Evolutionary conservation across 2,888 invertebrate species (phyloP), one percentile per base, ranked within the genome.

Genomic region (Boloria selene): DNA sequence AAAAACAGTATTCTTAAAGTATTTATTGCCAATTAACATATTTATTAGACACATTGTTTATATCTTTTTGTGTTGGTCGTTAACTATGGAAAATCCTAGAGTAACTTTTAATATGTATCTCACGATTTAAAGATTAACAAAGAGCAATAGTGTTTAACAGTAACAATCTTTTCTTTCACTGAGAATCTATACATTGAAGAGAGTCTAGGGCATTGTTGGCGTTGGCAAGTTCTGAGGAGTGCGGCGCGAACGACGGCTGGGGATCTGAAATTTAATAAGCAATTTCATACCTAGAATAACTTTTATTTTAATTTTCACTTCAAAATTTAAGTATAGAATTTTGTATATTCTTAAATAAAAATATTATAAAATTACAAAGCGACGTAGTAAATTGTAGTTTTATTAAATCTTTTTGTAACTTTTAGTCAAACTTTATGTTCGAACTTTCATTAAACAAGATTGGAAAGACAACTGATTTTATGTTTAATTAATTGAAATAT

Each of bases 201-300:
- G 70, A 66, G 51, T 70, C 72, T 52, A 73, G 45, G 38, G 53
- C 64, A 64, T 67, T 66, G 52, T 64, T 79, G 79, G 70, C 77
- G 80, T 75, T 72, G 56, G 70, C 70, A 56, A 75, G 70, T 68
- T 75, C 77, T 38, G 74, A 65, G 56, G 80, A 72, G 52, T 69
- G 70, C 18, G 75, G 74, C 18, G 79, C 45, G 5, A 79, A 44
- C 17, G 61, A 61, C 47, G 17, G 68, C 6, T 17, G 54, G 49
- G 61, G 31, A 53, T 67, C 70, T 70, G 67, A 18, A 70, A 67
- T 49, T 16, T 13, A 26, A 45, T 13, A 14, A 45, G 16, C 10
- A 56, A 45, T n/a, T 56, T 16, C 26, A 56, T 16, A 45, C 6
- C 6, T 6, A 54, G 42, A 14, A 38, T 38, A 38, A 38, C 31